Conservation (phyloP, 2,113 vertebrate species). For the Ceratotherium simum region DNA sequence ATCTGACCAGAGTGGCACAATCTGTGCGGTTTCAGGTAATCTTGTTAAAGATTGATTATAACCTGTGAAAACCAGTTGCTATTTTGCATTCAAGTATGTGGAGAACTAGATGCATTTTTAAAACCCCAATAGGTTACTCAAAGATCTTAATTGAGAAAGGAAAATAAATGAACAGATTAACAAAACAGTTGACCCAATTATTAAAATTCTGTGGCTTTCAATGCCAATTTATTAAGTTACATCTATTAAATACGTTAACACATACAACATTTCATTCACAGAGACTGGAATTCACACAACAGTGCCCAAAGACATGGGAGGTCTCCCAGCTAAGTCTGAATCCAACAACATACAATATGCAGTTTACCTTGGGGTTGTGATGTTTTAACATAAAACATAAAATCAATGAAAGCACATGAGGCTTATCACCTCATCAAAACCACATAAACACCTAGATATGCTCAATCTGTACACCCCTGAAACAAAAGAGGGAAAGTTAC, state of each 20-base stretch:
- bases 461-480: constrained; percentile 49
- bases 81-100: not conserved
- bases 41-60: not conserved
- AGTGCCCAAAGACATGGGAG: constrained; percentile 20
- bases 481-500: constrained; percentile 56
- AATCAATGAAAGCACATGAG: constrained; percentile 59
- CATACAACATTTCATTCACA: constrained; percentile 59
- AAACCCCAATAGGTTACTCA: not conserved
- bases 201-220: constrained; percentile 25
- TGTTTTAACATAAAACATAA: constrained; percentile 86
- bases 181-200: not conserved
- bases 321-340: constrained; percentile 50
- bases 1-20: not conserved
- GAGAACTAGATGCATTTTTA: not conserved
- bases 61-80: not conserved
- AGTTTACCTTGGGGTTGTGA: constrained; percentile 68
- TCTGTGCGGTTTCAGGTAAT: not conserved
- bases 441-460: constrained; percentile 27
- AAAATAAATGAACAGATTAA: not conserved
- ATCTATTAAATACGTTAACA: constrained; percentile 69
- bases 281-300: constrained; percentile 38
- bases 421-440: constrained; percentile 67
- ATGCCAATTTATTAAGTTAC: constrained; percentile 74
- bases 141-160: constrained; percentile 20
- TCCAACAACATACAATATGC: constrained; percentile 74